Evolutionary conservation across 2,797 vertebrate genomes (phyloP), one percentile per base, ranked within the genome.

Genomic region (Sebastes matsubarae): DNA sequence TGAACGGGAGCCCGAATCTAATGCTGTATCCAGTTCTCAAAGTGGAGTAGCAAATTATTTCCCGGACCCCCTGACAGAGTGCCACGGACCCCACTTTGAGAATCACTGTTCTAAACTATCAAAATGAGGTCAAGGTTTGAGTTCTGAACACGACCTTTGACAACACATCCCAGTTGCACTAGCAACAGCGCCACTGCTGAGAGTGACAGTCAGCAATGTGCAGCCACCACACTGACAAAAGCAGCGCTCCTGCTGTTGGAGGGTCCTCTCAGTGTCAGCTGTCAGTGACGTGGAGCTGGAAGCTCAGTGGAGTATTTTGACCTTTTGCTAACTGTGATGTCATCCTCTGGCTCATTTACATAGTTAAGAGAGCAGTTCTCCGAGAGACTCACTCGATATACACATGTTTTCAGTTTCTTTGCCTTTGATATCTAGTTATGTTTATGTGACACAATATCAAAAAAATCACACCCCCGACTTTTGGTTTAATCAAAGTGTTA

Each of bases 321-420:
- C 89, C 92, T 94, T 90, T 92, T 46, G 82, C 84, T 82, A 77
- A 77, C 80, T 75, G 71, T 86, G 90, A 89, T 87, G 83, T 88
- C 87, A 88, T 77, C 65, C 77, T 25, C 24, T 5, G 34, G 72
- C 72, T 83, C 61, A 87, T 93, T 89, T 84, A 63, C 84, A 86
- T 80, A 80, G 80, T 74, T 83, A 86, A 82, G 78, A 67, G 68
- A 79, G 73, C 83, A 38, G 72, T 70, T 86, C 70, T 80, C 77
- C 3, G 22, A 14, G 71, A 84, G 61, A 29, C 50, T 22, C 8
- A 67, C 59, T 68, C 65, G 50, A 38, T 61, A 38, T 61, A 59
- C 61, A 59, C 61, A 32, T 71, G 60, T 38, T 81, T 77, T 65
- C 27, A 78, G 24, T 32, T 0, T 75, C 42, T 76, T 46, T 71